Percentiles rank a stretch among this genome's conserved stretches.
Evolutionary conservation across 2,113 vertebrate genomes (phyloP).

Genomic region (Trogon melanurus): DNA sequence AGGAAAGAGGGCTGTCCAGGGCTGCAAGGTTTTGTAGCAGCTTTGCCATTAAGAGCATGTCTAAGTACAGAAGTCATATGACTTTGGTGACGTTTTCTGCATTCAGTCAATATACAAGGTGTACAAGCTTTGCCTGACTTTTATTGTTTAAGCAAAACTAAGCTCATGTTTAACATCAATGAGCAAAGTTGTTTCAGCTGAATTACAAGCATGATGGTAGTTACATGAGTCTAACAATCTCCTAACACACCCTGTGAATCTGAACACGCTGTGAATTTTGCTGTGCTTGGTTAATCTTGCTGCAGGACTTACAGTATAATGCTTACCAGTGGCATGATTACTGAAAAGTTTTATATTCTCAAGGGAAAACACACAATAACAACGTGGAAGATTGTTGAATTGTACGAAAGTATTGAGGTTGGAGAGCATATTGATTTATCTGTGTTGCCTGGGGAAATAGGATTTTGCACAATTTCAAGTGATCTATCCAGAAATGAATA

Average conservation of each 20-base stretch:
- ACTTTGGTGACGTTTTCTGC: neutral
- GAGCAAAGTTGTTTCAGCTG: neutral
- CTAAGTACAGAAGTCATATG: neutral
- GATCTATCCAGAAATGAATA: neutral
- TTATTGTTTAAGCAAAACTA: neutral
- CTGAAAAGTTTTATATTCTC: neutral
- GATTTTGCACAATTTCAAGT: neutral
- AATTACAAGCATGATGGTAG: neutral
- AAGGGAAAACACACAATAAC: neutral
- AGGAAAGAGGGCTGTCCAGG: neutral
- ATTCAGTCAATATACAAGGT: neutral
- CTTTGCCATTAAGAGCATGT: neutral
- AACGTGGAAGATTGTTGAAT: neutral
- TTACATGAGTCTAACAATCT: neutral
- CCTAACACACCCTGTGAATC: neutral
- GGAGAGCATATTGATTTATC: neutral
- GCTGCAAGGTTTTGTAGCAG: neutral
- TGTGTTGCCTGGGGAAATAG: neutral
- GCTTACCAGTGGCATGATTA: neutral
- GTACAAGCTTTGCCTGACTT: neutral
- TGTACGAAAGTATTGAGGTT: neutral
- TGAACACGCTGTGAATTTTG: neutral
- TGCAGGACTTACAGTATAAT: neutral
- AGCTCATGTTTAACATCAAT: neutral
- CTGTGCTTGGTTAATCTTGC: neutral